These are phyloP conservation scores for Oscheius sp. DNA, from an alignment of 2,888 invertebrate species.

Conservation along the genomic window DNA sequence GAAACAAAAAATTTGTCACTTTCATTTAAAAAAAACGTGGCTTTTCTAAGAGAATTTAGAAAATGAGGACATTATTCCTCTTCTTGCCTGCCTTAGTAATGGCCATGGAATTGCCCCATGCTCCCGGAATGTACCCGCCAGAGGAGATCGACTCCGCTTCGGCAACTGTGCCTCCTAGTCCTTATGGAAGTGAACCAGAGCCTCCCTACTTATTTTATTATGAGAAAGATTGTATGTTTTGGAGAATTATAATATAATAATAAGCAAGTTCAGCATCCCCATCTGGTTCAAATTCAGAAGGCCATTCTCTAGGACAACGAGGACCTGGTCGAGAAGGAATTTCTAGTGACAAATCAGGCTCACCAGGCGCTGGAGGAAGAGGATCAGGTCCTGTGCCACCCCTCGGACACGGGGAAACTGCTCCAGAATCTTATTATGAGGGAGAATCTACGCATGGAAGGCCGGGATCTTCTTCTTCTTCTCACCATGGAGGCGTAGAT, in stretches of 20 bases:
- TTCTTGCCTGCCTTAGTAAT: slow-evolving; percentile 10
- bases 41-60: not conserved
- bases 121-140: slow-evolving; percentile 26
- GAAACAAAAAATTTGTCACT: not conserved
- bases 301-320: slow-evolving; percentile 1
- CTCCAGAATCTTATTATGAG: not conserved
- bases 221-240: slow-evolving; percentile 26
- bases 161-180: slow-evolving; percentile 16
- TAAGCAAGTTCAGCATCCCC: not conserved
- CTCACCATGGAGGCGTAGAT: too few relatives aligned
- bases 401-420: too few relatives aligned
- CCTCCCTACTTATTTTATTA: slow-evolving; percentile 19
- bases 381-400: not conserved
- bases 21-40: too few relatives aligned
- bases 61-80: slow-evolving; percentile 17
- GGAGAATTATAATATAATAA: not conserved
- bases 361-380: not conserved
- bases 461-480: too few relatives aligned
- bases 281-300: not conserved
- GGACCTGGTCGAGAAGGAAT: not conserved
- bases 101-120: not conserved
- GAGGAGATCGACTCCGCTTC: slow-evolving; percentile 8
- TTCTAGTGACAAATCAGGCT: not conserved
- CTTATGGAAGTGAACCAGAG: slow-evolving; percentile 18
- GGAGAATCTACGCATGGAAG: too few relatives aligned